These are phyloP conservation scores for Enteromius viviparus DNA, from an alignment of 2,797 vertebrate species.

Conservation along the genomic window DNA sequence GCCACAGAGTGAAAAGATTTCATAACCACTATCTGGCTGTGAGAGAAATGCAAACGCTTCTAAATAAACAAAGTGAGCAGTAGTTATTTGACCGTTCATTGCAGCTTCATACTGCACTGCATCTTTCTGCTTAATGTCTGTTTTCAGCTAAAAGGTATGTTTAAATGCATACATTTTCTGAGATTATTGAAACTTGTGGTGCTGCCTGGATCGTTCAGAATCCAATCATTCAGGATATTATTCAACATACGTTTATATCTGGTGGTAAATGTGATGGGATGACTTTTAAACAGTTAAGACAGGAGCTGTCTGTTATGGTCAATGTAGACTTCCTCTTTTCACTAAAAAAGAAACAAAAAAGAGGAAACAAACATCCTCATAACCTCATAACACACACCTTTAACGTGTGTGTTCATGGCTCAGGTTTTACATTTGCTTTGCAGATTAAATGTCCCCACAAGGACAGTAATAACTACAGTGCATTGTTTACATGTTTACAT, in stretches of 20 bases:
- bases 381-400: slow-evolving; percentile 19
- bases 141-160: neutral
- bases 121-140: neutral
- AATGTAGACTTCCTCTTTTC: neutral
- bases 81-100: slow-evolving; percentile 13
- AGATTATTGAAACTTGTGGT: neutral
- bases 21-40: slow-evolving; percentile 71
- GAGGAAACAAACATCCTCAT: too few relatives aligned
- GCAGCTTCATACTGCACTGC: neutral
- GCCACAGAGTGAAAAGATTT: slow-evolving; percentile 70
- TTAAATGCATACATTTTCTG: neutral
- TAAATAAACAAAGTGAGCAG: slow-evolving; percentile 37
- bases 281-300: slow-evolving; percentile 10
- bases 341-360: neutral
- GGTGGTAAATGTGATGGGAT: neutral
- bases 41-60: slow-evolving; percentile 61
- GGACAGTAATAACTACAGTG: neutral
- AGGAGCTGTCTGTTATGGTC: neutral
- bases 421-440: neutral
- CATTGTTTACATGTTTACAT: too few relatives aligned
- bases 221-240: neutral
- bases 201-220: neutral
- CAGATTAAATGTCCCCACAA: neutral
- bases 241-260: neutral
- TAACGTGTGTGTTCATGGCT: neutral